Percentiles rank a stretch among this genome's conserved stretches.
Evolutionary conservation across 2,888 invertebrate genomes (phyloP).

Genomic region (Julus scanicus): DNA sequence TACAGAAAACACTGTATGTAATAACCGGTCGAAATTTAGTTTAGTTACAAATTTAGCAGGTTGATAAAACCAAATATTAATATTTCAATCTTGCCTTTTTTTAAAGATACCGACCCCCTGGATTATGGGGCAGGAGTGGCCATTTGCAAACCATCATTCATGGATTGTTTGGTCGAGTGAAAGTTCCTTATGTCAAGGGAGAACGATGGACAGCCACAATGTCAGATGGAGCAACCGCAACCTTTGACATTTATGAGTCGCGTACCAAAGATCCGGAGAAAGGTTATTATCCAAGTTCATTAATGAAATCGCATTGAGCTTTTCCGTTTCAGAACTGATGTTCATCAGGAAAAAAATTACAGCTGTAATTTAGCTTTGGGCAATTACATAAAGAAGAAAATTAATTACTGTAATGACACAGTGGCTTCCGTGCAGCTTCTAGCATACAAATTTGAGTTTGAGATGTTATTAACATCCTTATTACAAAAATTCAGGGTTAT

Average conservation of each 20-base stretch:
- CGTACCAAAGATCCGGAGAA: conserved; percentile 74
- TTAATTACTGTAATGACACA: conserved; percentile 14
- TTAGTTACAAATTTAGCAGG: no score
- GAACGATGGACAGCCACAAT: conserved; percentile 80
- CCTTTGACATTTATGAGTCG: conserved; percentile 92
- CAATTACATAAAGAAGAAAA: not conserved
- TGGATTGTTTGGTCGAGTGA: conserved; percentile 75
- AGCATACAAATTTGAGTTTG: not conserved
- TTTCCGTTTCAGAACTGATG: not conserved
- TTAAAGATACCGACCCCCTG: conserved; percentile 84
- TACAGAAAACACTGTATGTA: no score
- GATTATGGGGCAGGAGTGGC: conserved; percentile 95
- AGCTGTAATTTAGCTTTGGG: not conserved
- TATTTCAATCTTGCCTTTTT: conserved; percentile 61
- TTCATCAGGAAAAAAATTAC: not conserved
- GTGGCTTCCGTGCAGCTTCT: not conserved
- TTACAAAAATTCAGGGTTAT: not conserved
- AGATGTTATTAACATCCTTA: not conserved
- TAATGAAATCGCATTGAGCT: not conserved
- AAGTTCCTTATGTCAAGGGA: conserved; percentile 89
- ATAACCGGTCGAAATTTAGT: no score
- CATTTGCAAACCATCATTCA: conserved; percentile 94
- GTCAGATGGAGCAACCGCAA: conserved; percentile 87
- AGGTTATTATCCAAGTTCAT: conserved; percentile 58
- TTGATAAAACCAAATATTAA: no score